phyloP scores from a whole-genome alignment of 2,797 vertebrate genomes.

The Sebastes matsubarae region DNA sequence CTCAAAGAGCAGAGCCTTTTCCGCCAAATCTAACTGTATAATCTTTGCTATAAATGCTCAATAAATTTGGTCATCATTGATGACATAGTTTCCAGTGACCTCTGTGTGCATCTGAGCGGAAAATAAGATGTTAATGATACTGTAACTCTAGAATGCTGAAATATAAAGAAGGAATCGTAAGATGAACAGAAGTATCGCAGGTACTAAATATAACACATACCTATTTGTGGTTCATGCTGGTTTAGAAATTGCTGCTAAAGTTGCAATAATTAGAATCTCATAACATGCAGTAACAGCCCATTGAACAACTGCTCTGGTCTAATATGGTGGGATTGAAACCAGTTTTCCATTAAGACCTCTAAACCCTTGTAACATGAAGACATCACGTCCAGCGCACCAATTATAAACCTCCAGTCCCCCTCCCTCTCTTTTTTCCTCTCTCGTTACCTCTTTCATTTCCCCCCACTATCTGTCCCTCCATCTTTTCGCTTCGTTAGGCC shows the following conservation, averaged over 20 bases:
- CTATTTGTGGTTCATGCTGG: background rate
- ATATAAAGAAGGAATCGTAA: constrained; percentile 19
- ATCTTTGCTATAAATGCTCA: background rate
- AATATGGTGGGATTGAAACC: background rate
- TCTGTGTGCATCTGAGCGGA: constrained; percentile 1
- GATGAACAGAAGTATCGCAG: constrained; percentile 1
- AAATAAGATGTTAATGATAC: constrained; percentile 17
- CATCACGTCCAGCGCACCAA: constrained; percentile 3
- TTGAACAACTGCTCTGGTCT: background rate
- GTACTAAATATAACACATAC: constrained; percentile 7
- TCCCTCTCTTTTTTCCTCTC: background rate
- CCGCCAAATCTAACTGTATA: background rate
- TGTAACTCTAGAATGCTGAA: background rate
- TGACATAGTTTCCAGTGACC: background rate
- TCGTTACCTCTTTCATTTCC: constrained; percentile 35
- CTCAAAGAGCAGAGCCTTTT: background rate
- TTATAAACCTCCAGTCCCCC: constrained; percentile 1
- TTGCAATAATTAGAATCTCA: background rate
- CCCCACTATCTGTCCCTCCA: constrained; percentile 52
- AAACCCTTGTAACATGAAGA: constrained; percentile 7
- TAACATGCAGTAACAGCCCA: background rate
- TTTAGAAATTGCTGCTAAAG: background rate
- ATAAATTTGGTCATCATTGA: background rate
- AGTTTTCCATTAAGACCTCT: background rate
- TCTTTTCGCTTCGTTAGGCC: constrained; percentile 55